These are phyloP conservation scores for Temnothorax unifasciatus DNA, from an alignment of 2,888 invertebrate species.

Conservation along the genomic window DNA sequence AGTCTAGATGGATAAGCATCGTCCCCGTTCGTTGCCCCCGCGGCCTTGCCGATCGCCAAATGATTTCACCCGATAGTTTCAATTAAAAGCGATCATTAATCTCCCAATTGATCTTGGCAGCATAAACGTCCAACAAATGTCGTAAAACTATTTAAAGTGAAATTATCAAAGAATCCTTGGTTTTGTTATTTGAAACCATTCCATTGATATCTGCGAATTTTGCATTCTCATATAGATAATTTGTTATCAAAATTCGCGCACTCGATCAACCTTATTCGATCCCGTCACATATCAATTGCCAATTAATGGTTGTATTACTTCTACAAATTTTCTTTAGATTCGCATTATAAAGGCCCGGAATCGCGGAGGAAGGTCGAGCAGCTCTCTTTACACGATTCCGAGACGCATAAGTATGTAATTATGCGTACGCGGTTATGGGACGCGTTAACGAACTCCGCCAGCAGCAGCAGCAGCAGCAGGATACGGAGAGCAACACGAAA, in stretches of 20 bases:
- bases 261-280: background rate
- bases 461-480: conserved; percentile 46
- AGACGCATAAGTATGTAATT: conserved; percentile 55
- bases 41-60: conserved; percentile 23
- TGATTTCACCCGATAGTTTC: background rate
- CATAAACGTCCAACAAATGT: background rate
- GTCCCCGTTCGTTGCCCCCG: conserved; percentile 21
- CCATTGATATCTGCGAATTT: background rate
- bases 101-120: background rate
- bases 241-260: background rate
- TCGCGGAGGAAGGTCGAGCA: background rate
- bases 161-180: background rate
- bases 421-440: conserved; percentile 42
- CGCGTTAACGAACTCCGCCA: conserved; percentile 55
- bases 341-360: background rate
- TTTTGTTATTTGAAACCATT: background rate
- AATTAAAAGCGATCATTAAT: background rate
- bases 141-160: background rate
- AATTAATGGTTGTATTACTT: background rate
- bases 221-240: background rate
- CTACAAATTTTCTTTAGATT: background rate
- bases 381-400: conserved; percentile 24
- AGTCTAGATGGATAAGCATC: background rate
- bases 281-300: background rate
- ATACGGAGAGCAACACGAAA: conserved; percentile 63